Evolutionary conservation across 2,113 vertebrate genomes (phyloP).

Genomic region (Pangasianodon gigas): DNA sequence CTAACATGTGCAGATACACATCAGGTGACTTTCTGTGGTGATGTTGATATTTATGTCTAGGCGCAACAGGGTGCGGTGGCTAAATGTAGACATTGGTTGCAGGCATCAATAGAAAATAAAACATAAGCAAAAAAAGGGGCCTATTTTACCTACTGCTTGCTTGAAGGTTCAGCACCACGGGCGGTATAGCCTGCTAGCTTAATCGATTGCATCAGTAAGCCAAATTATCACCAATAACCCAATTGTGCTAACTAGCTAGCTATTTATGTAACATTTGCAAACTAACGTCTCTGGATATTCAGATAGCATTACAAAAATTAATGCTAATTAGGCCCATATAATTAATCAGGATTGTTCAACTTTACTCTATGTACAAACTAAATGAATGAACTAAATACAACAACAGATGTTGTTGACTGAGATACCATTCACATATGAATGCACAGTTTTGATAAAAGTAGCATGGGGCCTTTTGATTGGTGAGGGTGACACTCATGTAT

Average conservation of each 20-base stretch:
- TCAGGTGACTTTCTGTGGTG: not conserved
- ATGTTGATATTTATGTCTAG: not conserved
- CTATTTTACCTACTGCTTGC: not conserved
- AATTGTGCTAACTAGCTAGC: not conserved
- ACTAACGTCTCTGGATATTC: not conserved
- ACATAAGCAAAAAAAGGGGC: not conserved
- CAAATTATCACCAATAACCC: not conserved
- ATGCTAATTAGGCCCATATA: not conserved
- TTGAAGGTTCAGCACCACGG: not conserved
- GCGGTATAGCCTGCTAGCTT: not conserved
- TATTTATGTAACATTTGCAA: not conserved
- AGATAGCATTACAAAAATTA: not conserved
- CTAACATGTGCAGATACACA: not conserved
- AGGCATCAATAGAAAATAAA: not conserved
- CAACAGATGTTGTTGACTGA: not conserved
- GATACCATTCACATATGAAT: not conserved
- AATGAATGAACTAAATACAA: not conserved
- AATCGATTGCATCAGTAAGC: not conserved
- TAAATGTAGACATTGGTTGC: not conserved
- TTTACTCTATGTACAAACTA: not conserved
- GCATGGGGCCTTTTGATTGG: not conserved
- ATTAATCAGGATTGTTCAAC: not conserved
- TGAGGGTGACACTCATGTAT: not conserved
- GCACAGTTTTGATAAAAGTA: not conserved
- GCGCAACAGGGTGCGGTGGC: not conserved